These are phyloP conservation scores for Apistogramma diplotaenia DNA, from an alignment of 2,113 vertebrate species.

Conservation along the genomic window DNA sequence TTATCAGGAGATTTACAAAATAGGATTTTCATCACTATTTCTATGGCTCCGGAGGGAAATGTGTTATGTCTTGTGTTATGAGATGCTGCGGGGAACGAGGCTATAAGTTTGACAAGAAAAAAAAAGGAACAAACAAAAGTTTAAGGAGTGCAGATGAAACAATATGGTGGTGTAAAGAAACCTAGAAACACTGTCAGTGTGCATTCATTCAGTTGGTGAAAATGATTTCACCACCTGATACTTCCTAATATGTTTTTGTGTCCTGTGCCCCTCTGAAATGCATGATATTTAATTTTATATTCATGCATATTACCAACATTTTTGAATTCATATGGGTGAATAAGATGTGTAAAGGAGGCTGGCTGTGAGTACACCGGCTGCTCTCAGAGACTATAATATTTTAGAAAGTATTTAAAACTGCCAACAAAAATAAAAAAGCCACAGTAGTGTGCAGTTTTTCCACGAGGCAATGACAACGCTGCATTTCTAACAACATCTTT, in stretches of 20 bases:
- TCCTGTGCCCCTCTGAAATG: too few relatives aligned
- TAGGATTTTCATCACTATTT: constrained; percentile 19
- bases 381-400: background rate
- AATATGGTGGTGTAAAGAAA: background rate
- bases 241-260: too few relatives aligned
- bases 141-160: background rate
- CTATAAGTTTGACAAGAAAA: background rate
- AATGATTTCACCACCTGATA: too few relatives aligned
- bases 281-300: background rate
- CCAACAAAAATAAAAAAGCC: background rate
- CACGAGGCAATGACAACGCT: background rate
- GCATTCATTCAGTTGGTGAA: background rate
- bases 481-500: background rate
- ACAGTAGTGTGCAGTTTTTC: background rate
- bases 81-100: background rate
- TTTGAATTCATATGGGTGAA: background rate
- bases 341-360: background rate
- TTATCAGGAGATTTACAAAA: constrained; percentile 26
- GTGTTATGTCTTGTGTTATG: constrained; percentile 3
- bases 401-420: background rate
- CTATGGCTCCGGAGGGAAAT: constrained; percentile 8
- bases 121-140: background rate
- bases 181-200: background rate
- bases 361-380: background rate
- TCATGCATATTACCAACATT: background rate